Evolutionary conservation across 2,797 vertebrate genomes (phyloP).

Genomic region (Pelochelys cantorii): DNA sequence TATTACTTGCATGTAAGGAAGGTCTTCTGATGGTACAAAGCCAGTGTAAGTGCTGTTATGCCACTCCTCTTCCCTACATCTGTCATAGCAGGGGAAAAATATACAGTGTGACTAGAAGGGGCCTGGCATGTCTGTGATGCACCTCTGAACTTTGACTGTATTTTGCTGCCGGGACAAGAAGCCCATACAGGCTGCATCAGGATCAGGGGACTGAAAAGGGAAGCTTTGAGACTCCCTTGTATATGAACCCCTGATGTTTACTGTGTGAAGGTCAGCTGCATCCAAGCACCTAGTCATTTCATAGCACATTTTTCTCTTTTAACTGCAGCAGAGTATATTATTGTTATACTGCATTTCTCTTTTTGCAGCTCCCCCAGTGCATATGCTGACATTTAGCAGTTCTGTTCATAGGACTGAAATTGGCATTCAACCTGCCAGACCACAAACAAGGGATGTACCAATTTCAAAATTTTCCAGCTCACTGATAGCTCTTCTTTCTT

Average conservation of each 20-base stretch:
- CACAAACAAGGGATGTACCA: background rate
- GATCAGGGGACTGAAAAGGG: background rate
- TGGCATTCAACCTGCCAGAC: background rate
- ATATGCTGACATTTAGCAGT: background rate
- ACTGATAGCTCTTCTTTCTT: background rate
- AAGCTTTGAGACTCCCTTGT: background rate
- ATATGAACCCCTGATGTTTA: accelerated
- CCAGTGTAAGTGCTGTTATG: background rate
- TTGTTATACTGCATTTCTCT: accelerated
- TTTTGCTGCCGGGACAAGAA: background rate
- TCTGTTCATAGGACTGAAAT: background rate
- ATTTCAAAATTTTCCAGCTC: background rate
- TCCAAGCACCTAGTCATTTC: accelerated
- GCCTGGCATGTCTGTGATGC: accelerated
- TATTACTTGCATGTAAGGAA: background rate
- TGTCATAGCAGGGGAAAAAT: background rate
- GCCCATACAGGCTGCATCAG: background rate
- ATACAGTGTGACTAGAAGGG: accelerated
- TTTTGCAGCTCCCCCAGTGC: background rate
- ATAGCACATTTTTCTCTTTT: background rate
- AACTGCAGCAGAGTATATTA: background rate
- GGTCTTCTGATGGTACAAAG: accelerated
- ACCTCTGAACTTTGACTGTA: background rate
- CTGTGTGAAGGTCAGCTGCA: background rate
- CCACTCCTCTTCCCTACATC: background rate